Conservation (phyloP, 2,113 vertebrate species). For the Mormyrus iriodes region DNA sequence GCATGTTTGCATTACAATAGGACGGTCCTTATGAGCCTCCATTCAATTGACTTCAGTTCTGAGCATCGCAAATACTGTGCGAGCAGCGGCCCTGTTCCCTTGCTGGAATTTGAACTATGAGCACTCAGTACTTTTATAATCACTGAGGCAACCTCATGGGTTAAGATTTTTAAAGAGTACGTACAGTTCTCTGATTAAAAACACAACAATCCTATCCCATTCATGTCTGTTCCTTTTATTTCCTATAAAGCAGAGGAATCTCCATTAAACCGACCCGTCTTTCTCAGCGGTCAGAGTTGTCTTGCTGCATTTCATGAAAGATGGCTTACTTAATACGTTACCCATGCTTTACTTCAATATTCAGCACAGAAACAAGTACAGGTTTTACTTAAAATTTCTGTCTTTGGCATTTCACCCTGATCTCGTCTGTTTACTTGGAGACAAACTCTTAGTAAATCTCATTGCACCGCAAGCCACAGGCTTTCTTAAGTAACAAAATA, state of each 20-base stretch:
- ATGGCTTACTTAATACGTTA: neutral
- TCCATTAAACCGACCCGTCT: slow-evolving; percentile 21
- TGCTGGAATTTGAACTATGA: neutral
- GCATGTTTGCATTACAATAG: neutral
- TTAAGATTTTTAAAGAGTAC: neutral
- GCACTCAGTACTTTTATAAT: neutral
- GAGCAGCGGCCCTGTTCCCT: neutral
- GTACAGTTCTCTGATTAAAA: neutral
- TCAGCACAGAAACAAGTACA: neutral
- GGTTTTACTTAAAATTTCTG: neutral
- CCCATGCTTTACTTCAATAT: neutral
- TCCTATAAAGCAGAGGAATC: slow-evolving; percentile 8
- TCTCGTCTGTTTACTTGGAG: neutral
- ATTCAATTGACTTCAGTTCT: neutral
- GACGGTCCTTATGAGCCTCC: neutral
- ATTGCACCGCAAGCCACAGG: neutral
- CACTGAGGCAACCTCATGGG: neutral
- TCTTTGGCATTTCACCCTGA: neutral
- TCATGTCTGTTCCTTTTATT: neutral
- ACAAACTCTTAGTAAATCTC: neutral
- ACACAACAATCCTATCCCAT: neutral
- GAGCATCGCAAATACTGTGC: neutral
- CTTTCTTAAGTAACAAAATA: neutral
- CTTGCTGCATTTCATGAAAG: neutral
- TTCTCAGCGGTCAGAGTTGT: neutral